These are phyloP conservation scores for Diachasma alloeum DNA, from an alignment of 1,140 invertebrate species.

Conservation along the genomic window DNA sequence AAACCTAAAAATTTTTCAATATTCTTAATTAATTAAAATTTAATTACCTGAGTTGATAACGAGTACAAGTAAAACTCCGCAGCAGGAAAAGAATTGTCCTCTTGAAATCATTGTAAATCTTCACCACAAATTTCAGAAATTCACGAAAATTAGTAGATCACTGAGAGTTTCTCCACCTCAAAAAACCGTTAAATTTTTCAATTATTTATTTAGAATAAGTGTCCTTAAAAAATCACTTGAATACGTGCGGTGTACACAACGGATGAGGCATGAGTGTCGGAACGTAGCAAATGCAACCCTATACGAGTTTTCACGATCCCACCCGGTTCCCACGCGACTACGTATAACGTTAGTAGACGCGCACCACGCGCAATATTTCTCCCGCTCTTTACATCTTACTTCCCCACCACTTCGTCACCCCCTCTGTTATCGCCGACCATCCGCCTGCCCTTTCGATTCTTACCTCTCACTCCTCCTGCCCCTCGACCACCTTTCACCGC, in stretches of 20 bases:
- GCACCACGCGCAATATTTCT: neutral
- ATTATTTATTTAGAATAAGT: no score
- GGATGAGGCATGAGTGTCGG: neutral
- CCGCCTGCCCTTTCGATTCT: neutral
- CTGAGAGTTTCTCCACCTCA: no score
- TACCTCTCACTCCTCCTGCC: neutral
- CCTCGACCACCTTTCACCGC: neutral
- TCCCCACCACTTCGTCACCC: neutral
- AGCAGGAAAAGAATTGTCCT: neutral
- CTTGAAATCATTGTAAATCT: neutral
- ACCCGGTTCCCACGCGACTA: neutral
- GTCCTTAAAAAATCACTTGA: neutral
- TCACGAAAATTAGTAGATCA: no score
- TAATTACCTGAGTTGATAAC: neutral
- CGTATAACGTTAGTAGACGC: no score
- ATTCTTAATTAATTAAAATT: neutral
- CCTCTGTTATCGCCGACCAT: neutral
- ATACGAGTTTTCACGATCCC: neutral
- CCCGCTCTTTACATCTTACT: slow-evolving; percentile 5
- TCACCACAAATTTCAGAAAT: neutral
- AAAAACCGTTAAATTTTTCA: no score
- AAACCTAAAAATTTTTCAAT: neutral
- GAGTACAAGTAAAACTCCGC: neutral
- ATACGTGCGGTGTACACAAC: neutral
- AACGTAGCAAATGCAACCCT: neutral